These are phyloP conservation scores for Girardinus metallicus DNA, from an alignment of 2,797 vertebrate genomes.

Conservation along the genomic window DNA sequence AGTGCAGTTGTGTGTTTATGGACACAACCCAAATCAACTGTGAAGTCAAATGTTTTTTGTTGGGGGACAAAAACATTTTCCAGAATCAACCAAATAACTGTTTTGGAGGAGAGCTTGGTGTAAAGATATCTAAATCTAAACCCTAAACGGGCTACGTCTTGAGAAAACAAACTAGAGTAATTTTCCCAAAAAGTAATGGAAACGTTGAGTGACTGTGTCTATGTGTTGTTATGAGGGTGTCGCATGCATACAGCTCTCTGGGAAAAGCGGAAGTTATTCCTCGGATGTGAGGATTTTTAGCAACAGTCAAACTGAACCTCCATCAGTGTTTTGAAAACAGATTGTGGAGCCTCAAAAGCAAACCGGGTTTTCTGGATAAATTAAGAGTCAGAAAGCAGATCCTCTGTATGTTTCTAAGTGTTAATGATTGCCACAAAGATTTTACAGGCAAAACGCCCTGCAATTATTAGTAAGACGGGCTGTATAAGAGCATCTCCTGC, in stretches of 20 bases:
- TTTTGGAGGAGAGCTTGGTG: background rate
- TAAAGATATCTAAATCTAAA: background rate
- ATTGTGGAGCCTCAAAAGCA: background rate
- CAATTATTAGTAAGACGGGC: conserved; percentile 39
- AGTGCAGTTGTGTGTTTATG: conserved; percentile 5
- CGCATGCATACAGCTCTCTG: conserved; percentile 33
- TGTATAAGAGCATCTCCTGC: conserved; percentile 73
- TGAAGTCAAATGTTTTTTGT: background rate
- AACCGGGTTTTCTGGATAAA: background rate
- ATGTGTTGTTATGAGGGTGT: background rate
- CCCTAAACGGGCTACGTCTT: background rate
- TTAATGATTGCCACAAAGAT: conserved; percentile 8
- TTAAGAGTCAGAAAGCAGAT: background rate
- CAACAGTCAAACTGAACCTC: conserved; percentile 19
- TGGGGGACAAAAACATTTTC: background rate
- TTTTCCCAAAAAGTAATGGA: conserved; percentile 1
- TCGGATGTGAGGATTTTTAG: conserved; percentile 26
- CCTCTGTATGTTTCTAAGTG: background rate
- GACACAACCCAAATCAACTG: conserved; percentile 3
- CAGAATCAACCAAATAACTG: background rate
- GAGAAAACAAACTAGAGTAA: conserved; percentile 7
- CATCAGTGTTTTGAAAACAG: conserved; percentile 12
- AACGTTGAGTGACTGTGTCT: conserved; percentile 1
- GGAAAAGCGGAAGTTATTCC: conserved; percentile 50
- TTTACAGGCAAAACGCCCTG: conserved; percentile 1